Evolutionary conservation across 1,140 invertebrate genomes (phyloP), one percentile per base, ranked within the genome.

Genomic region (Penaeus indicus): DNA sequence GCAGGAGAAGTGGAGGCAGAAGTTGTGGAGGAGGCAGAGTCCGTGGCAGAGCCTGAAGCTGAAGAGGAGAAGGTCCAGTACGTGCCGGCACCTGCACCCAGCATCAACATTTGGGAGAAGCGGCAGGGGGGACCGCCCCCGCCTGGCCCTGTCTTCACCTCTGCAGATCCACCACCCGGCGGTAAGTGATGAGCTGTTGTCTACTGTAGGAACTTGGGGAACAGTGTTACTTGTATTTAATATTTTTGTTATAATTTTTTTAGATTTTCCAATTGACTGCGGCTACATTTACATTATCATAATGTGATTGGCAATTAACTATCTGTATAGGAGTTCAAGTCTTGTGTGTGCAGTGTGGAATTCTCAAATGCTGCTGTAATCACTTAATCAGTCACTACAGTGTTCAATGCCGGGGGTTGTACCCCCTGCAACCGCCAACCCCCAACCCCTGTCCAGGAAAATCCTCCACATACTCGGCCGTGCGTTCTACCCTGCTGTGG

Each of bases 11-110:
- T 32, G 19, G 87, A 88, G 32, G 87, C 78, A 11, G 86, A 61
- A 16, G 64, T n/a, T 16, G 69, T 63, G 10, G 81, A 88, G 32
- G 85, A 87, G 47, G 64, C 32, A 4, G 63, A 27, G 16, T 61
- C 22, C 11, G 3, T 16, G 8, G 2, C 82, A 0, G 81, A 88
- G 22, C 27, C 32, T 4, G 80, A 67, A 72, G 25, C 16, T 0
- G 87, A 88, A 18, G 78, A 79, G 72, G 87, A 88, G 18, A 88
- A 88, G 72, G 87, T 88, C 1, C 87, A 79, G 47, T 88, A 88
- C 25, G 82, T 88, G 27, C 87, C 87, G 4, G 87, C 87, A 21
- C 87, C 87, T 3, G 87, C 81, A 21, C 87, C 87, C 1, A 88
- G 54, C 19, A 82, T 88, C 10, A 88, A 88, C 60, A 79, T 88